Evolutionary conservation across 1,140 invertebrate species (phyloP).

Genomic region (Drosophila ambigua): DNA sequence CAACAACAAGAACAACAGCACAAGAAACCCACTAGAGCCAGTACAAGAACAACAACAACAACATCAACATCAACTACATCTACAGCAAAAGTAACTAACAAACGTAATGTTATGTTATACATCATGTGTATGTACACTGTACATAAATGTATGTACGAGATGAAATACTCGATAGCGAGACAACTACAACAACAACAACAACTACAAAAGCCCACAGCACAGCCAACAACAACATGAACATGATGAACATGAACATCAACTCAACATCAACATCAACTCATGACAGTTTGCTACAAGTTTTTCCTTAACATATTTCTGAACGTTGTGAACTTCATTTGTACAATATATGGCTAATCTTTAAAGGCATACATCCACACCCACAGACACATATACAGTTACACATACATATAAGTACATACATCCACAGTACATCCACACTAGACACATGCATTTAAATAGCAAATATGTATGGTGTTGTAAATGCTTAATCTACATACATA

Average conservation of each 20-base stretch:
- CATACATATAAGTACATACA: conserved; percentile 11
- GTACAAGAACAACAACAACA: conserved; percentile 67
- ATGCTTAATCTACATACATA: conserved; percentile 39
- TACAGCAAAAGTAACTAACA: conserved; percentile 53
- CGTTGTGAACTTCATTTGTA: conserved; percentile 57
- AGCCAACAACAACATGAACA: conserved; percentile 39
- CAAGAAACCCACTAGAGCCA: conserved; percentile 68
- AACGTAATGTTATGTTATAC: conserved; percentile 8
- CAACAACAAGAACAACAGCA: conserved; percentile 63
- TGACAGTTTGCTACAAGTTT: conserved; percentile 39
- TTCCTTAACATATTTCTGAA: conserved; percentile 56
- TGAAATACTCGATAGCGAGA: conserved; percentile 11
- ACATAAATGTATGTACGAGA: conserved; percentile 50
- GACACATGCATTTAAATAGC: conserved; percentile 58
- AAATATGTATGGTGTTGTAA: conserved; percentile 61
- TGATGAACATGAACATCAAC: conserved; percentile 11
- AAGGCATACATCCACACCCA: conserved; percentile 16
- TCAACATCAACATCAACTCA: conserved; percentile 6
- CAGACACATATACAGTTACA: conserved; percentile 24
- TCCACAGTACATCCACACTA: conserved; percentile 10
- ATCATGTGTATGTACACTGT: conserved; percentile 34
- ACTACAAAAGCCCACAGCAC: conserved; percentile 18
- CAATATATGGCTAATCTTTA: conserved; percentile 31
- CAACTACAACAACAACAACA: too few species aligned
- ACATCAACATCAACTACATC: conserved; percentile 56